Percentiles rank a stretch among this genome's conserved stretches.
Evolutionary conservation across 2,113 vertebrate species (phyloP).

Genomic region (Philantomba maxwellii): DNA sequence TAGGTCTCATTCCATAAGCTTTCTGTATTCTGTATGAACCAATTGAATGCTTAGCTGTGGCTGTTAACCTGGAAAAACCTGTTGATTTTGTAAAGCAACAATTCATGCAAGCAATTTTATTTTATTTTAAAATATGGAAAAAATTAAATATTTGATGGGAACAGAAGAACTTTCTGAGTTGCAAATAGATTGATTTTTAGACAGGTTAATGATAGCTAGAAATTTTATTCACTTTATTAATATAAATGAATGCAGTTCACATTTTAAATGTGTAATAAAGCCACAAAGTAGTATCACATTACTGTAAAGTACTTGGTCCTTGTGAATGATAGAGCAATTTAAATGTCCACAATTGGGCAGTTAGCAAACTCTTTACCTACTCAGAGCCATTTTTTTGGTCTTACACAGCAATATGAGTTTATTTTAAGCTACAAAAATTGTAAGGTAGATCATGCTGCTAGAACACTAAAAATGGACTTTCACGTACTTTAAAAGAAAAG

Average conservation of each 20-base stretch:
- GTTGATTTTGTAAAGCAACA: not conserved
- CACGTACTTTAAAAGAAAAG: not conserved
- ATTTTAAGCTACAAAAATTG: not conserved
- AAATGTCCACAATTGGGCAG: not conserved
- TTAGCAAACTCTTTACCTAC: not conserved
- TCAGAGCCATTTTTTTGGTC: not conserved
- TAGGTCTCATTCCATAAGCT: not conserved
- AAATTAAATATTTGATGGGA: not conserved
- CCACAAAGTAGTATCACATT: not conserved
- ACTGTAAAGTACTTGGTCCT: not conserved
- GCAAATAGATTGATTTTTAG: not conserved
- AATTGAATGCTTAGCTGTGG: not conserved
- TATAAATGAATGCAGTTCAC: not conserved
- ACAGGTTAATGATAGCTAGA: not conserved
- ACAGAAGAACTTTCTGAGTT: slow-evolving; percentile 16
- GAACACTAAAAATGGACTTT: not conserved
- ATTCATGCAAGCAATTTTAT: not conserved
- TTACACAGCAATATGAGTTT: not conserved
- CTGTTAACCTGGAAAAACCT: not conserved
- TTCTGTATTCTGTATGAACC: not conserved
- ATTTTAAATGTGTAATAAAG: not conserved
- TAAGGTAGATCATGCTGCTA: not conserved
- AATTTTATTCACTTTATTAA: not conserved
- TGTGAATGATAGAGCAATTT: not conserved
- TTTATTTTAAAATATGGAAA: slow-evolving; percentile 2